phyloP scores from a whole-genome alignment of 2,888 invertebrate genomes.

The Cepaea hortensis region DNA sequence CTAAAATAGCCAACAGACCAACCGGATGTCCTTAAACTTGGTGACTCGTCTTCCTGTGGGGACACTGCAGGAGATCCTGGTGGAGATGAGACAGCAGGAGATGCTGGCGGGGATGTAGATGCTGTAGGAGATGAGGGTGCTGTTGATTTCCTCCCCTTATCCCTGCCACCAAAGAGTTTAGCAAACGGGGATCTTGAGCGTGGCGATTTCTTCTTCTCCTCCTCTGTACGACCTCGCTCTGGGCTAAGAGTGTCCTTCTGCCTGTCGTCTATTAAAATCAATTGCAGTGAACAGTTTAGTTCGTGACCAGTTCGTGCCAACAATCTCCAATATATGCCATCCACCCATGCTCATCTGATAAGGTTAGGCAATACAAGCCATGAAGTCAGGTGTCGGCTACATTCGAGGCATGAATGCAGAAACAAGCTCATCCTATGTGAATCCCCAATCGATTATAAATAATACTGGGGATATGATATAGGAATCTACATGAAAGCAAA shows the following conservation, averaged over 20 bases:
- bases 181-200: constrained; percentile 95
- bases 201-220: constrained; percentile 84
- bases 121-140: not conserved
- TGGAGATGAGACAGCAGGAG: not conserved
- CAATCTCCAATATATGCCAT: constrained; percentile 21
- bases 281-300: constrained; percentile 9
- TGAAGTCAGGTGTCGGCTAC: constrained; percentile 3
- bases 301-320: not conserved
- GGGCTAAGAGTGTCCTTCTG: constrained; percentile 35
- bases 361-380: constrained; percentile 37
- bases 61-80: constrained; percentile 3
- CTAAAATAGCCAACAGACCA: constrained; percentile 36
- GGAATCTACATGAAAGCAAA: constrained; percentile 6
- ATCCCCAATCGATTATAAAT: not conserved
- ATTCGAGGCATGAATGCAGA: constrained; percentile 22
- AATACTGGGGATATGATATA: not conserved
- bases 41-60: not conserved
- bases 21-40: constrained; percentile 33
- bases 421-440: not conserved
- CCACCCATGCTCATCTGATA: constrained; percentile 36
- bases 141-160: constrained; percentile 35
- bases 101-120: not conserved
- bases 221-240: constrained; percentile 33
- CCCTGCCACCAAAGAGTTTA: constrained; percentile 65
- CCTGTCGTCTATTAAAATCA: constrained; percentile 36